Evolutionary conservation across 2,888 invertebrate genomes (phyloP).

Genomic region (Aquatica leii): DNA sequence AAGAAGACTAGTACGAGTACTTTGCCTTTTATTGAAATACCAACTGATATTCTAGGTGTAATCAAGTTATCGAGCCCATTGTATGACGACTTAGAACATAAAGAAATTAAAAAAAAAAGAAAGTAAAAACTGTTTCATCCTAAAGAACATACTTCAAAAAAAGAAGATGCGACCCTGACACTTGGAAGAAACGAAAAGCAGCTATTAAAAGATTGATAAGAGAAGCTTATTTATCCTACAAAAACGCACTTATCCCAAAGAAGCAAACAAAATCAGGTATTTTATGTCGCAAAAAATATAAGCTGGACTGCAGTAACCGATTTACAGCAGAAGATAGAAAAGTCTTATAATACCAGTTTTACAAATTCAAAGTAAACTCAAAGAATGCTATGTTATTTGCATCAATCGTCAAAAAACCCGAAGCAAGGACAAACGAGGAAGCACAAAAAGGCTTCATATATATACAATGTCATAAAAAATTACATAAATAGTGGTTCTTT

Average conservation of each 20-base stretch:
- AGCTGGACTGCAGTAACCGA: background rate
- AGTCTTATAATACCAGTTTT: no score
- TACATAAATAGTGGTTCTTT: no score
- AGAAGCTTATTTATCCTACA: background rate
- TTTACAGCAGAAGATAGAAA: constrained; percentile 1
- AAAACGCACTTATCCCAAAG: constrained; percentile 1
- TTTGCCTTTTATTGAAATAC: background rate
- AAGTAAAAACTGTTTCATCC: background rate
- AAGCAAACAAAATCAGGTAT: constrained; percentile 3
- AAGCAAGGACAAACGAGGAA: no score
- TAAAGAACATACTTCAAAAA: background rate
- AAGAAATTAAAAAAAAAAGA: background rate
- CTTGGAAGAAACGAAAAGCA: constrained; percentile 2
- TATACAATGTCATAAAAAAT: no score
- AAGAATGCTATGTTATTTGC: no score
- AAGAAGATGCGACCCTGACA: background rate
- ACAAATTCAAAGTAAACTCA: no score
- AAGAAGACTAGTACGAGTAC: background rate
- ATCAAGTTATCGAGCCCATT: background rate
- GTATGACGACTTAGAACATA: background rate
- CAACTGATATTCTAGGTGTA: background rate
- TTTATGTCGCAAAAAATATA: background rate
- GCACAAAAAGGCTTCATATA: no score
- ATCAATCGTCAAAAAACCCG: no score
- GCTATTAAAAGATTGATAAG: background rate